Evolutionary conservation across 2,888 invertebrate genomes (phyloP), one percentile per base, ranked within the genome.

Genomic region (Heteromurus nitidus): DNA sequence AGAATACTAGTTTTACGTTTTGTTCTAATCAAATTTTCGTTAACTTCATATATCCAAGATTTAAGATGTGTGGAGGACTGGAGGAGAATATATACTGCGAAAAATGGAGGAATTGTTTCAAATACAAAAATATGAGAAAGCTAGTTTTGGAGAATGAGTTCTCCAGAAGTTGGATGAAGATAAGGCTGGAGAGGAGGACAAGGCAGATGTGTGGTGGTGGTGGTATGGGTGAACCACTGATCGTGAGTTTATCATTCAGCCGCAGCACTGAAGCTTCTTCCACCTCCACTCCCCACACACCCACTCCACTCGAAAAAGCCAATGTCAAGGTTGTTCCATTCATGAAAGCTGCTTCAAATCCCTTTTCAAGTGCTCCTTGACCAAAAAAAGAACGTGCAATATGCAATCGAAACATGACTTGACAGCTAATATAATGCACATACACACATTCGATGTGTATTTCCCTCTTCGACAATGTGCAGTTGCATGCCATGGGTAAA

Each of bases 1-100:
- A 31, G 73, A 73, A 62, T 73, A 30, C 7, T 58, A 73, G 73
- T 70, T n/a, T 36, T 36, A 13, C 7, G 42, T 65, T 74, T 64
- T 64, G 64, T 60, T 58, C 75, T 75, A 75, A 75, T 75, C 67
- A 75, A 74, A 74, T 74, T 74, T 74, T 74, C 75, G 65, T 75
- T 75, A 75, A 58, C 67, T 67, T 58, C 50, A 36, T 55, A 65
- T 64, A 53, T 3, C 62, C 60, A 47, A 42, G 58, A 70, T 36
- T 7, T 36, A 55, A 11, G 58, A n/a, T 18, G 28, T 36, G 7
- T 9, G 36, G 36, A 36, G 36, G 36, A 36, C n/a, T n/a, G n/a
- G n/a, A n/a, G n/a, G n/a, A 36, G 36, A 5, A 13, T 36, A 36
- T 36, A 36, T 13, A 36, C 5, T 5, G 36, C 7, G 36, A 36